phyloP scores from a whole-genome alignment of 2,113 vertebrate genomes.

The Aplodontia rufa region DNA sequence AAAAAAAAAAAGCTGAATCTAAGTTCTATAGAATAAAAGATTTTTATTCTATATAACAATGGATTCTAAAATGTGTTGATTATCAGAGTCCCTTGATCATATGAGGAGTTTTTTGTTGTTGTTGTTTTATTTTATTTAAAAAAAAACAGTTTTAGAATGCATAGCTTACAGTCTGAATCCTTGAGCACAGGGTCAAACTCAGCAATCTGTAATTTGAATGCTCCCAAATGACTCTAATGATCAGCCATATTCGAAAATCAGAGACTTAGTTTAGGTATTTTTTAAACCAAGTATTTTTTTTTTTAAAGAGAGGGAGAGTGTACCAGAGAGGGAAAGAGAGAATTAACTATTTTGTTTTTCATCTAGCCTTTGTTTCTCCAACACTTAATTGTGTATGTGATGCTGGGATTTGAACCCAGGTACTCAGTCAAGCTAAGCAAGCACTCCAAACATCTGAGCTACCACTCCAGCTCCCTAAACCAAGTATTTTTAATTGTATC shows the following conservation, averaged over 20 bases:
- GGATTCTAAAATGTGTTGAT: slow-evolving; percentile 4
- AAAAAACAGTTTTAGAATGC: neutral
- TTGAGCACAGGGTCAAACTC: neutral
- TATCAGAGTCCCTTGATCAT: slow-evolving; percentile 29
- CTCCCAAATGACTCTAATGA: neutral
- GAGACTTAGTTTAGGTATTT: neutral
- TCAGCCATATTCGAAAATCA: neutral
- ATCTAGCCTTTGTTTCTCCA: no score
- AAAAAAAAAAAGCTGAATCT: neutral
- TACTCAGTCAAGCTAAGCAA: no score
- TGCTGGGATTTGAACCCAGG: no score
- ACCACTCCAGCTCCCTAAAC: no score
- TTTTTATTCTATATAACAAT: slow-evolving; percentile 15
- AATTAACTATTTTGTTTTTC: no score
- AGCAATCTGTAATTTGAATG: neutral
- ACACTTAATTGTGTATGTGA: no score
- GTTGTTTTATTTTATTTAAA: neutral
- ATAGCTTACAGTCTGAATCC: neutral
- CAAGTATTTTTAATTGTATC: neutral
- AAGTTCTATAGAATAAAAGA: neutral
- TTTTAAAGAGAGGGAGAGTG: no score
- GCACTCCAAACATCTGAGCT: no score
- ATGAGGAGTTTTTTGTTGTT: neutral
- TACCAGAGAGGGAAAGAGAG: no score
- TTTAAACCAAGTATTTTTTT: neutral